Evolutionary conservation across 1,140 invertebrate species (phyloP), one percentile per base, ranked within the genome.

Genomic region (Cotesia typhae): DNA sequence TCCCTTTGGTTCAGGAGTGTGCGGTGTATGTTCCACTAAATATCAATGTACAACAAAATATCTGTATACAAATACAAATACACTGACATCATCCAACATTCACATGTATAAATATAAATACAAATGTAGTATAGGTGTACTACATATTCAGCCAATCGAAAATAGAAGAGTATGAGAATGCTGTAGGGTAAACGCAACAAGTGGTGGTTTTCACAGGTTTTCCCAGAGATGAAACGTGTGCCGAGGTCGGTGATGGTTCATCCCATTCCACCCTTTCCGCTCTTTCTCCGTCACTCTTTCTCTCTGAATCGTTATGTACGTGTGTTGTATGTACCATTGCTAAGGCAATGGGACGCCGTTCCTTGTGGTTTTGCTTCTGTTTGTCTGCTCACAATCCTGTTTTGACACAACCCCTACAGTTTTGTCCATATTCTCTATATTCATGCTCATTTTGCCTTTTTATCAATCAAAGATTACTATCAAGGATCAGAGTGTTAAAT

Each of bases 191-290:
- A 82, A 82, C 70, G 85, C 85, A 87, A 87, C 85, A 87, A 87
- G 85, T 87, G 85, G 85, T 80, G 82, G 84, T 86, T 87, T 87
- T 87, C 85, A 86, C 84, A 84, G 84, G 79, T 86, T 87, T 87
- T 87, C 82, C 82, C 78, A 73, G 81, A 83, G 79, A 84, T 83
- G 85, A 85, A 85, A 83, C 79, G 82, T 80, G 79, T 76, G 41
- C 41, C 78, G 74, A 75, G 76, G 59, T 76, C 80, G 79, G 75
- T 77, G 75, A 79, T 74, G 61, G 55, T 67, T 38, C 63, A 59
- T 63, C 53, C 51, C 67, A 57, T 51, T 52, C 67, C 60, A 66
- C 51, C 41, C 67, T 36, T 47, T 14, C 41, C 66, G 28, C 47
- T 64, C 69, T 64, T 36, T 63, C 57, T n/a, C 37, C 14, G 51